Conservation (phyloP, 2,888 invertebrate genomes). For the Epinotia demarniana region DNA sequence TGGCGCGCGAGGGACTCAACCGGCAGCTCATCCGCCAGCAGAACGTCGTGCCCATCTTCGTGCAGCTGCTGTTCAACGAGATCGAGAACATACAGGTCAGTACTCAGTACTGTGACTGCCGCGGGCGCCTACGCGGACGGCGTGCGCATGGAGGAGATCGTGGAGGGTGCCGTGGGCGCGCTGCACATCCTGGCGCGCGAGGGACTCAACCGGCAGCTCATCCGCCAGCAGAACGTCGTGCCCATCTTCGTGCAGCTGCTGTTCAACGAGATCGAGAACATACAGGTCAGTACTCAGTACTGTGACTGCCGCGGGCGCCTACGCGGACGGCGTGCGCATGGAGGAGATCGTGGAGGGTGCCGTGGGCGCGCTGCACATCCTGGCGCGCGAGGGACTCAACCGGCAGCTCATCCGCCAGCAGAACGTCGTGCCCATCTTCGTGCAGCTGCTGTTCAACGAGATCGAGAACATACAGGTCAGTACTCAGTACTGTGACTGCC, state of each 20-base stretch:
- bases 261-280: too few relatives aligned
- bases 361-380: slow-evolving; percentile 98
- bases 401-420: slow-evolving; percentile 96
- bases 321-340: slow-evolving; percentile 99
- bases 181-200: too few relatives aligned
- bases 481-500: too few relatives aligned
- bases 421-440: slow-evolving; percentile 97
- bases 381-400: slow-evolving; percentile 97
- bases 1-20: slow-evolving; percentile 97
- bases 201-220: too few relatives aligned
- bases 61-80: slow-evolving; percentile 98
- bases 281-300: too few relatives aligned
- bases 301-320: too few relatives aligned
- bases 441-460: slow-evolving; percentile 98
- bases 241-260: too few relatives aligned
- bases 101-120: too few relatives aligned
- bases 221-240: too few relatives aligned
- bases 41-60: slow-evolving; percentile 97
- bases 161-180: too few relatives aligned
- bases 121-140: too few relatives aligned
- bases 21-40: slow-evolving; percentile 96
- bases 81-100: slow-evolving; percentile 95
- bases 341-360: slow-evolving; percentile 99
- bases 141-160: too few relatives aligned
- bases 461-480: slow-evolving; percentile 95